Conservation (phyloP, 2,797 vertebrate genomes). For the Luscinia megarhynchos region DNA sequence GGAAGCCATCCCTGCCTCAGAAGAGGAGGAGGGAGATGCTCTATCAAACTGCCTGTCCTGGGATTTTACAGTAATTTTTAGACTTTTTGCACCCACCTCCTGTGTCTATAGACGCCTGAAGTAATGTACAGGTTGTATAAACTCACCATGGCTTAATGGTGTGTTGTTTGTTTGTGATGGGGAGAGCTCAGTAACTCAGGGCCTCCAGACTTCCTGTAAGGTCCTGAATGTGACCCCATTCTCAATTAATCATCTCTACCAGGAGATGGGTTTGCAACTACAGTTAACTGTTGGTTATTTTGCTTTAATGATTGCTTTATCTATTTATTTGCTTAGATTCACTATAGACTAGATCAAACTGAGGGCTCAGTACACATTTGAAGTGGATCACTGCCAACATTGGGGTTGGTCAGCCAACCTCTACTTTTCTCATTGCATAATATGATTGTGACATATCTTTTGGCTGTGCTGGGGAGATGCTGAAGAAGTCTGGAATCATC, state of each 20-base stretch:
- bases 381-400: background rate
- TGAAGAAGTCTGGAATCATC: background rate
- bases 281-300: background rate
- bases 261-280: background rate
- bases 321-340: background rate
- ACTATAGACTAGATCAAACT: background rate
- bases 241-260: background rate
- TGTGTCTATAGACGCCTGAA: background rate
- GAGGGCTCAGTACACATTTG: background rate
- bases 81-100: background rate
- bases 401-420: background rate
- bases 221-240: background rate
- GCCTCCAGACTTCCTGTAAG: background rate
- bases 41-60: background rate
- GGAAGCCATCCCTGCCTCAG: background rate
- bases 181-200: background rate
- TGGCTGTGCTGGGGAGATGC: background rate
- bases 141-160: background rate
- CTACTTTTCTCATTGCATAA: background rate
- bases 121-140: background rate
- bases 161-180: background rate
- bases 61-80: background rate
- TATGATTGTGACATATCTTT: fast-evolving
- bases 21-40: background rate
- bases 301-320: background rate